A percentile compares a stretch with the other conserved stretches of the same genome.
Evolutionary conservation across 1,140 invertebrate genomes (phyloP).

Genomic region (Phymorhynchus buccinoides): DNA sequence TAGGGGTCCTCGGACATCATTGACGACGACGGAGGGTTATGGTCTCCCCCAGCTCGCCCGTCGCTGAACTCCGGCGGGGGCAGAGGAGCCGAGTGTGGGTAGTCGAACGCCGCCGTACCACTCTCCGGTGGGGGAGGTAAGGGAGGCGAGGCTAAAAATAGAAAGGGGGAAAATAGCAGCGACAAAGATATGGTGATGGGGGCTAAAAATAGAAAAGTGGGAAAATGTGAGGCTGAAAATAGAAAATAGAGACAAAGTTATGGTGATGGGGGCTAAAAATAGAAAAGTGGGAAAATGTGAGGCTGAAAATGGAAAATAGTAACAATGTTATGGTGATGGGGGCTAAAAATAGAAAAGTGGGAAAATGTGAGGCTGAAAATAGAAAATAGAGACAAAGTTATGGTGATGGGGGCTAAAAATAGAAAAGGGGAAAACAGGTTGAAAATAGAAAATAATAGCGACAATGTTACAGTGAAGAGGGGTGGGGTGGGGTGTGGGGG

Average conservation of each 20-base stretch:
- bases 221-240: background rate
- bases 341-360: background rate
- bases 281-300: background rate
- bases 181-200: background rate
- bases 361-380: background rate
- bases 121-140: slow-evolving; percentile 57
- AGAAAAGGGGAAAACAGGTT: background rate
- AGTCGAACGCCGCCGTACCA: slow-evolving; percentile 35
- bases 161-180: too few species aligned
- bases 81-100: slow-evolving; percentile 44
- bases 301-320: background rate
- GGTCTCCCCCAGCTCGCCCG: slow-evolving; percentile 39
- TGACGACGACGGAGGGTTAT: background rate
- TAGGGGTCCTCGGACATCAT: slow-evolving; percentile 60
- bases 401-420: background rate
- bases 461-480: background rate
- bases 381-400: background rate
- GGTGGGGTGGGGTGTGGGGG: too few species aligned
- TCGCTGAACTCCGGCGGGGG: slow-evolving; percentile 58
- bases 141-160: slow-evolving; percentile 56
- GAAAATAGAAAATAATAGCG: background rate
- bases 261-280: background rate
- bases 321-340: background rate
- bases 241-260: background rate
- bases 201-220: background rate